Conservation (phyloP, 2,113 vertebrate genomes). For the Semicossyphus pulcher region DNA sequence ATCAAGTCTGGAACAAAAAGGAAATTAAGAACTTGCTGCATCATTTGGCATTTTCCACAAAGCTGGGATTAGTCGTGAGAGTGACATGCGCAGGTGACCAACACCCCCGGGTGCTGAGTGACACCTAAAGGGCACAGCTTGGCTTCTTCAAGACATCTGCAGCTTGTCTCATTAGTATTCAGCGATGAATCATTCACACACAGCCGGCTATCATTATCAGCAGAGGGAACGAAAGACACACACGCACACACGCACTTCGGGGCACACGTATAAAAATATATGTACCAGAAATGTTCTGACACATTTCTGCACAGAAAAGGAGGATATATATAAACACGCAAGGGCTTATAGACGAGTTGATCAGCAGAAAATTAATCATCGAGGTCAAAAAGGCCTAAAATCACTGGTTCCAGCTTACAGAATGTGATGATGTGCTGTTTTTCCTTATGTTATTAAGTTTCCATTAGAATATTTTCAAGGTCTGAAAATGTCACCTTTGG, state of each 20-base stretch:
- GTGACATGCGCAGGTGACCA: constrained; percentile 60
- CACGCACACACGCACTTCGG: neutral
- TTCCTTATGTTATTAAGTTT: too few species aligned
- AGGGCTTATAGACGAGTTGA: neutral
- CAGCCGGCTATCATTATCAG: constrained; percentile 68
- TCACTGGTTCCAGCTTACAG: too few species aligned
- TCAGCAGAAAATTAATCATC: neutral
- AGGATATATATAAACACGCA: neutral
- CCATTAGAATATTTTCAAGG: too few species aligned
- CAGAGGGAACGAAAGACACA: constrained; percentile 22
- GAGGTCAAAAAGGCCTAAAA: too few species aligned
- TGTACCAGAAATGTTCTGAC: constrained; percentile 5
- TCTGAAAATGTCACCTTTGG: too few species aligned
- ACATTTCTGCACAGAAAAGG: constrained; percentile 7
- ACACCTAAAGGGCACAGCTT: constrained; percentile 68
- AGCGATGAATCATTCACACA: constrained; percentile 77
- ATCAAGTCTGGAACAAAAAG: constrained; percentile 26
- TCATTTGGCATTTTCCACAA: constrained; percentile 26
- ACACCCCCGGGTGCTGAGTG: constrained; percentile 50
- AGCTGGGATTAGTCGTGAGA: neutral
- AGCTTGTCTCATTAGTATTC: constrained; percentile 74
- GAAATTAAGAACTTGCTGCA: constrained; percentile 44
- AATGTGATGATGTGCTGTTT: too few species aligned
- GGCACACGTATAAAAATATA: neutral
- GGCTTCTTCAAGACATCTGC: constrained; percentile 71